These are phyloP conservation scores for Mamestra brassicae DNA, from an alignment of 2,888 invertebrate species.

Conservation along the genomic window DNA sequence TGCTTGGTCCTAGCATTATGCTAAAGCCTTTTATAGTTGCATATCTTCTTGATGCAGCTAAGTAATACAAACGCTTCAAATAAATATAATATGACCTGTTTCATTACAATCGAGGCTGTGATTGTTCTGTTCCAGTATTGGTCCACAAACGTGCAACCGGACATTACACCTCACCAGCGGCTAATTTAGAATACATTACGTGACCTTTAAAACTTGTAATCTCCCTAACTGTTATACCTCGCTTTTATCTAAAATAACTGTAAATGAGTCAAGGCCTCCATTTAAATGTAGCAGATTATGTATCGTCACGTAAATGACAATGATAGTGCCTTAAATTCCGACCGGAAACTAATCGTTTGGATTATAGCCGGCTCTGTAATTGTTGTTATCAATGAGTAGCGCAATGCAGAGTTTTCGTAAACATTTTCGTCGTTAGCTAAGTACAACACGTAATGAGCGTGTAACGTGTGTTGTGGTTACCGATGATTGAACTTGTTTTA, in stretches of 20 bases:
- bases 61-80: conserved; percentile 43
- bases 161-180: conserved; percentile 24
- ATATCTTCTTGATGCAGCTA: conserved; percentile 38
- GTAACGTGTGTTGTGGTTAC: conserved; percentile 39
- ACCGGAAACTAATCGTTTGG: conserved; percentile 65
- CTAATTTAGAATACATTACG: conserved; percentile 55
- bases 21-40: conserved; percentile 33
- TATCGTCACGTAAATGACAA: conserved; percentile 33
- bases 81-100: conserved; percentile 37
- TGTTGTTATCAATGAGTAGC: conserved; percentile 66
- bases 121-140: conserved; percentile 4
- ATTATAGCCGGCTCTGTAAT: conserved; percentile 55
- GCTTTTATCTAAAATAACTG: conserved; percentile 57
- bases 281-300: conserved; percentile 39
- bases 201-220: conserved; percentile 58
- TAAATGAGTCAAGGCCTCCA: conserved; percentile 53
- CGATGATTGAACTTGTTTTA: conserved; percentile 6
- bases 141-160: conserved; percentile 4
- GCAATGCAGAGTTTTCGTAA: conserved; percentile 68
- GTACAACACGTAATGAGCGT: conserved; percentile 58
- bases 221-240: conserved; percentile 43
- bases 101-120: conserved; percentile 9
- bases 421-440: conserved; percentile 70
- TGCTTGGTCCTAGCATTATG: conserved; percentile 32
- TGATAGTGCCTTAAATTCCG: conserved; percentile 29